Evolutionary conservation across 2,888 invertebrate species (phyloP).

Genomic region (Polydrusus cervinus): DNA sequence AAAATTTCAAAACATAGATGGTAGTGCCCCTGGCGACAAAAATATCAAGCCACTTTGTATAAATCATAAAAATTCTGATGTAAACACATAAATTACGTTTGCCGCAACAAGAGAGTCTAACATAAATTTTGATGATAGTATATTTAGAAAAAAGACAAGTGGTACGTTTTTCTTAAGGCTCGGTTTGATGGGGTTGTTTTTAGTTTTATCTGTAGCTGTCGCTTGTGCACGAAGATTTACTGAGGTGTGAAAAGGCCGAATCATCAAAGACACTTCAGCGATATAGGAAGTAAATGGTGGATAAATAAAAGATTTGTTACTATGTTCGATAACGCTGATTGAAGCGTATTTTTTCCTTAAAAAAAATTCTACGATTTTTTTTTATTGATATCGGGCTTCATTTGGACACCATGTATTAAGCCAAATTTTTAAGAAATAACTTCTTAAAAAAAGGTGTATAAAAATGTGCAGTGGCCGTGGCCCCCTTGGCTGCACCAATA

Average conservation of each 20-base stretch:
- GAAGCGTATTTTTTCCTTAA: no score
- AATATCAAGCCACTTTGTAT: constrained; percentile 54
- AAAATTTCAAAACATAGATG: constrained; percentile 44
- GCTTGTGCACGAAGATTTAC: constrained; percentile 18
- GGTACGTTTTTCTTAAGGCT: constrained; percentile 38
- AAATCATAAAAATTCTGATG: constrained; percentile 56
- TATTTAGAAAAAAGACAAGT: constrained; percentile 48
- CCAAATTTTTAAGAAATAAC: no score
- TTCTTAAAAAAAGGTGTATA: no score
- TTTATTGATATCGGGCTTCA: no score
- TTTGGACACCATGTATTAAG: no score
- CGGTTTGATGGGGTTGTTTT: constrained; percentile 43
- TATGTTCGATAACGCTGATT: no score
- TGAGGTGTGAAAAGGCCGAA: constrained; percentile 36
- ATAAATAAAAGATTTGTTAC: constrained; percentile 15
- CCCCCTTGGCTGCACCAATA: no score
- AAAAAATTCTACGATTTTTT: no score
- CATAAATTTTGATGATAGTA: constrained; percentile 53
- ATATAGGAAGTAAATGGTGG: constrained; percentile 1
- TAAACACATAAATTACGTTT: constrained; percentile 55
- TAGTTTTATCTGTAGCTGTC: constrained; percentile 34
- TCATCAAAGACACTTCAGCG: constrained; percentile 8
- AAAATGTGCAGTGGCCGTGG: no score
- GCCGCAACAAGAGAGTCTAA: constrained; percentile 51
- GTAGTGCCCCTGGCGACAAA: constrained; percentile 46